phyloP scores from a whole-genome alignment of 2,797 vertebrate species.

The Danio aesculapii region DNA sequence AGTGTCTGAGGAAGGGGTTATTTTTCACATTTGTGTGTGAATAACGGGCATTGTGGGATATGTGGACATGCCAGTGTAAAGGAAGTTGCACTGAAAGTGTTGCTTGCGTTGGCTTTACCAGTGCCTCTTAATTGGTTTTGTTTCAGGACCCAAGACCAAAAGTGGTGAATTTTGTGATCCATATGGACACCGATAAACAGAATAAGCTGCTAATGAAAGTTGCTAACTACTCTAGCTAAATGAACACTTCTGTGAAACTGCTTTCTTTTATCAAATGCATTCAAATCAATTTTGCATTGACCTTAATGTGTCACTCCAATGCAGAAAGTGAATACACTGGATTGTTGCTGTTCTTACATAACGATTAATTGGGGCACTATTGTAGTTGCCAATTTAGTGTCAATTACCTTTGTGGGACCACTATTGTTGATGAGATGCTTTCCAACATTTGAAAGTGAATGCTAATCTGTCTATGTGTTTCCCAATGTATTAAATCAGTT shows the following conservation, averaged over 20 bases:
- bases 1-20: conserved; percentile 5
- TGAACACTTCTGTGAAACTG: background rate
- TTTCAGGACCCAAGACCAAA: background rate
- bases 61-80: conserved; percentile 12
- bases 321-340: background rate
- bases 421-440: background rate
- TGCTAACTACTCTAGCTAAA: background rate
- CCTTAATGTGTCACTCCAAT: too few species aligned
- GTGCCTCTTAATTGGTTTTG: background rate
- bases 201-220: background rate
- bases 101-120: background rate
- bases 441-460: background rate
- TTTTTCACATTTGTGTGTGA: conserved; percentile 17
- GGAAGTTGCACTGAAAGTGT: background rate
- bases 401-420: too few species aligned
- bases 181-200: background rate
- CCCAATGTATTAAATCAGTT: conserved; percentile 1
- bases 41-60: conserved; percentile 11
- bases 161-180: background rate
- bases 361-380: background rate
- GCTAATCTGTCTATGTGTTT: conserved; percentile 10
- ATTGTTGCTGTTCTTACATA: background rate
- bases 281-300: too few species aligned
- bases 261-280: background rate
- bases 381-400: background rate